phyloP scores from a whole-genome alignment of 2,888 invertebrate species.

The Ryuthela nishihirai region DNA sequence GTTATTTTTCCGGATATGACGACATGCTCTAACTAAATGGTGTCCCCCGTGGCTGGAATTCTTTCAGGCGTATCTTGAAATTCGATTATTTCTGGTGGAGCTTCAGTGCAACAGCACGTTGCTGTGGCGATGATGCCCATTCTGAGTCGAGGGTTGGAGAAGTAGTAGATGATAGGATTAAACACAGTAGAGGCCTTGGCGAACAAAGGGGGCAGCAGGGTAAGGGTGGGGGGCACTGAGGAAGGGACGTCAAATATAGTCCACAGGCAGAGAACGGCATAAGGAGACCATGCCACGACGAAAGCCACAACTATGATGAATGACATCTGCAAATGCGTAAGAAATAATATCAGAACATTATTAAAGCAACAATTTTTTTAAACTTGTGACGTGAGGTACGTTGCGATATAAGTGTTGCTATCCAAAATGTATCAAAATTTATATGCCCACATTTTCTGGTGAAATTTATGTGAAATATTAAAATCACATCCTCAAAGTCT shows the following conservation, averaged over 20 bases:
- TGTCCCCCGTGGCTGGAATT: slow-evolving; percentile 2
- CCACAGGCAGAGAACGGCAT: slow-evolving; percentile 47
- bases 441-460: too few relatives aligned
- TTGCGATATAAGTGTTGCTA: too few relatives aligned
- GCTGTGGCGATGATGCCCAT: slow-evolving; percentile 18
- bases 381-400: too few relatives aligned
- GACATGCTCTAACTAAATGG: background rate
- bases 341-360: too few relatives aligned
- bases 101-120: slow-evolving; percentile 15
- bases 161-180: slow-evolving; percentile 46
- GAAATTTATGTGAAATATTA: too few relatives aligned
- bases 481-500: too few relatives aligned
- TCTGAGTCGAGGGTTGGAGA: slow-evolving; percentile 36
- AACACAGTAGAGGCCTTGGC: slow-evolving; percentile 47
- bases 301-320: slow-evolving; percentile 44
- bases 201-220: slow-evolving; percentile 47
- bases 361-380: too few relatives aligned
- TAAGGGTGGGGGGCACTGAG: slow-evolving; percentile 45
- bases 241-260: slow-evolving; percentile 43
- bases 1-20: too few relatives aligned
- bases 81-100: slow-evolving; percentile 13
- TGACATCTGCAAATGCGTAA: slow-evolving; percentile 44
- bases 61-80: slow-evolving; percentile 23
- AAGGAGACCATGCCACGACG: slow-evolving; percentile 46
- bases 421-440: too few relatives aligned